These are phyloP conservation scores for Charina bottae DNA, from an alignment of 2,113 vertebrate genomes.

Conservation along the genomic window DNA sequence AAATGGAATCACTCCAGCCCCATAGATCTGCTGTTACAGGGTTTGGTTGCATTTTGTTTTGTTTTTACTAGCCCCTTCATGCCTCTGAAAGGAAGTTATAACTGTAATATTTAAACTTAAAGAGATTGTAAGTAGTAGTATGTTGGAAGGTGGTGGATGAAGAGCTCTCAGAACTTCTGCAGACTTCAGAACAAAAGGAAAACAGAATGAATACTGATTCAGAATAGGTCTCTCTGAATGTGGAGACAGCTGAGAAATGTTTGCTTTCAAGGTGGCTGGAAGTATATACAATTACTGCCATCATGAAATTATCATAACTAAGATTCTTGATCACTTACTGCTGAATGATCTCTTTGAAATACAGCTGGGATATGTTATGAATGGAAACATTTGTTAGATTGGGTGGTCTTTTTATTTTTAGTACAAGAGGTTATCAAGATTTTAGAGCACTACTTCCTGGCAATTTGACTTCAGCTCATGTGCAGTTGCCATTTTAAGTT, in stretches of 20 bases:
- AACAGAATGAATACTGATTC: not conserved
- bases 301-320: slow-evolving; percentile 6
- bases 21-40: not conserved
- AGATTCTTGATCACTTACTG: not conserved
- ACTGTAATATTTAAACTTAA: not conserved
- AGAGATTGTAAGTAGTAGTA: not conserved
- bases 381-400: not conserved
- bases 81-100: not conserved
- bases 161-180: not conserved
- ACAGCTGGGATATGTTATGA: slow-evolving; percentile 27
- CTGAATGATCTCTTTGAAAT: slow-evolving; percentile 8
- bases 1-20: not conserved
- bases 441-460: not conserved
- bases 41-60: not conserved
- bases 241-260: not conserved
- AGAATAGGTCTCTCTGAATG: not conserved
- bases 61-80: not conserved
- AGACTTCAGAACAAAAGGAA: not conserved
- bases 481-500: slow-evolving; percentile 14
- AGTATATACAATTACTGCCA: slow-evolving; percentile 1
- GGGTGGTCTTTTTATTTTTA: slow-evolving; percentile 1
- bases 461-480: not conserved
- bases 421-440: not conserved
- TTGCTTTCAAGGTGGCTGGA: slow-evolving; percentile 9
- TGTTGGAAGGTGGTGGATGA: not conserved